These are phyloP conservation scores for Condylura cristata DNA, from an alignment of 2,113 vertebrate genomes.

Conservation along the genomic window DNA sequence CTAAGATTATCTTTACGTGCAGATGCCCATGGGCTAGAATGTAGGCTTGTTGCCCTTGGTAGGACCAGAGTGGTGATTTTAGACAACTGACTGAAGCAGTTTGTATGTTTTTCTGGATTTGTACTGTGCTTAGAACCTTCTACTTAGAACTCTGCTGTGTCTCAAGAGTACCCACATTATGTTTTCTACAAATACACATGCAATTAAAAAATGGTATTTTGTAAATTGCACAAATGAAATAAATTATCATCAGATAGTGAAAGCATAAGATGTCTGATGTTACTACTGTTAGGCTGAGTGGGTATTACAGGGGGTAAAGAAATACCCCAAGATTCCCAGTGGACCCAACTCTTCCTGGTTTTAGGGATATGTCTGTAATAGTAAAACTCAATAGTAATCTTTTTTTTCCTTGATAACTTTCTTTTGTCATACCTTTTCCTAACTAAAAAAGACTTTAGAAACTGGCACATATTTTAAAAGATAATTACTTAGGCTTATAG, in stretches of 20 bases:
- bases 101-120: conserved; percentile 36
- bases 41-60: background rate
- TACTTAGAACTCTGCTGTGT: conserved; percentile 40
- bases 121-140: background rate
- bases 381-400: background rate
- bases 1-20: background rate
- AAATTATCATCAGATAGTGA: background rate
- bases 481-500: background rate
- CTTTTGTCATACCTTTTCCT: background rate
- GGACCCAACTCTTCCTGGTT: background rate
- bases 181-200: background rate
- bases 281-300: background rate
- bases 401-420: conserved; percentile 33
- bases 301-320: background rate
- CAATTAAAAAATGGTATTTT: background rate
- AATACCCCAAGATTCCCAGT: background rate
- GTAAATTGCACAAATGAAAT: conserved; percentile 29
- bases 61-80: background rate
- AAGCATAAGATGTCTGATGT: background rate
- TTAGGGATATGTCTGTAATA: background rate
- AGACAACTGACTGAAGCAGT: background rate
- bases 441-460: background rate
- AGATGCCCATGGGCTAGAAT: background rate
- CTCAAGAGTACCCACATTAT: conserved; percentile 9
- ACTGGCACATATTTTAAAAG: background rate